Conservation (phyloP, 2,113 vertebrate genomes). For the Typhlomys cinereus region DNA sequence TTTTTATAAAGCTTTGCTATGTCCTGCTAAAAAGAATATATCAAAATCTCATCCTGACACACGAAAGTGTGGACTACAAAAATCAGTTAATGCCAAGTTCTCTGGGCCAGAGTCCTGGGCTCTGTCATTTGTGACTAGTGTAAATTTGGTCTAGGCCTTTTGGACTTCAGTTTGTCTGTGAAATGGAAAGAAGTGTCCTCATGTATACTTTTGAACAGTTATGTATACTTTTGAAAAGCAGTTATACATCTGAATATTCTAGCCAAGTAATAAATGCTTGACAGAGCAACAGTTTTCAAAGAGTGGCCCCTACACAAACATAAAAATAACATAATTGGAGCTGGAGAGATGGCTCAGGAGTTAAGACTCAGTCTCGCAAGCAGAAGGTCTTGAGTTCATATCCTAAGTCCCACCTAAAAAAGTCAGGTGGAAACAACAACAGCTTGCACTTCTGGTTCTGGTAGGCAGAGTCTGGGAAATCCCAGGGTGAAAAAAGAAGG, state of each 20-base stretch:
- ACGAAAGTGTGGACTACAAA: background rate
- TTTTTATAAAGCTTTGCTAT: background rate
- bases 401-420: no score
- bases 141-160: background rate
- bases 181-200: conserved; percentile 46
- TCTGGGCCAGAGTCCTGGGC: background rate
- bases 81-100: background rate
- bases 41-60: background rate
- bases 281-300: conserved; percentile 36
- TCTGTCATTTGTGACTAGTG: background rate
- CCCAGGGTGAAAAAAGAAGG: no score
- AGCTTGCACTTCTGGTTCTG: no score
- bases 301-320: background rate
- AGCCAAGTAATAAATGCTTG: background rate
- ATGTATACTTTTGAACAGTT: conserved; percentile 3
- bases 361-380: no score
- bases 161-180: conserved; percentile 24
- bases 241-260: background rate
- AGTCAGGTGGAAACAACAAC: no score
- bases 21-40: background rate
- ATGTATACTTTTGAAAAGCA: background rate
- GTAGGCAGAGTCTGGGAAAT: no score
- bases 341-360: no score
- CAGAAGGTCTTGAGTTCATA: no score
- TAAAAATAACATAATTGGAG: background rate